A percentile compares a stretch with the other conserved stretches of the same genome.
Conservation (phyloP, 2,888 invertebrate species). For the Melinaea menophilus region DNA sequence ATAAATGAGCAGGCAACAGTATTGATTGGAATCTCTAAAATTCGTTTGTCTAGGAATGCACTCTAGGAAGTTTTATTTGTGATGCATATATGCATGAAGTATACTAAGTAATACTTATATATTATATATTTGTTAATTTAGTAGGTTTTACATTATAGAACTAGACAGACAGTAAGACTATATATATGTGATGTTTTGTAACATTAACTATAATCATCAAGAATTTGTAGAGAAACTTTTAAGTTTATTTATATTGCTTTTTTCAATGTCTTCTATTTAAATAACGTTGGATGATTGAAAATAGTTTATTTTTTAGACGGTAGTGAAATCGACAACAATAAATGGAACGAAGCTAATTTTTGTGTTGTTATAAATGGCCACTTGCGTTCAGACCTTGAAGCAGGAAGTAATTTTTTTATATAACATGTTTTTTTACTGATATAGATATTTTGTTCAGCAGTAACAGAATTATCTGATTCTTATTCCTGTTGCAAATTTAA, state of each 20-base stretch:
- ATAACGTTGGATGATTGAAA: no score
- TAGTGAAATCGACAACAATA: conserved; percentile 59
- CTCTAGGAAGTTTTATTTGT: conserved; percentile 84
- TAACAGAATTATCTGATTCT: no score
- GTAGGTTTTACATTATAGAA: background rate
- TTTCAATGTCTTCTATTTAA: no score
- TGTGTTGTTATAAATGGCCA: conserved; percentile 83
- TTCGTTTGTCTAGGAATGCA: conserved; percentile 83
- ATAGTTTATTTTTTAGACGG: conserved; percentile 54
- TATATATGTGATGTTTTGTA: background rate
- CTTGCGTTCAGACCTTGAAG: conserved; percentile 80
- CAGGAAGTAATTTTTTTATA: conserved; percentile 74
- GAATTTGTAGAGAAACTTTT: no score
- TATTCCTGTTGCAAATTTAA: background rate
- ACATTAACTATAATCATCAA: no score
- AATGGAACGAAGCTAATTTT: conserved; percentile 83
- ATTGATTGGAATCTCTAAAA: conserved; percentile 78
- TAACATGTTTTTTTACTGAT: no score
- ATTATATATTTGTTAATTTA: background rate
- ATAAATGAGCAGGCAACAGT: conserved; percentile 76
- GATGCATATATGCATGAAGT: conserved; percentile 84
- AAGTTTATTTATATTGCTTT: no score
- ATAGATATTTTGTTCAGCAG: no score
- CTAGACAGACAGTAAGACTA: background rate
- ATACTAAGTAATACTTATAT: conserved; percentile 45